phyloP scores from a whole-genome alignment of 2,888 invertebrate species.

The Cheilosia soror region DNA sequence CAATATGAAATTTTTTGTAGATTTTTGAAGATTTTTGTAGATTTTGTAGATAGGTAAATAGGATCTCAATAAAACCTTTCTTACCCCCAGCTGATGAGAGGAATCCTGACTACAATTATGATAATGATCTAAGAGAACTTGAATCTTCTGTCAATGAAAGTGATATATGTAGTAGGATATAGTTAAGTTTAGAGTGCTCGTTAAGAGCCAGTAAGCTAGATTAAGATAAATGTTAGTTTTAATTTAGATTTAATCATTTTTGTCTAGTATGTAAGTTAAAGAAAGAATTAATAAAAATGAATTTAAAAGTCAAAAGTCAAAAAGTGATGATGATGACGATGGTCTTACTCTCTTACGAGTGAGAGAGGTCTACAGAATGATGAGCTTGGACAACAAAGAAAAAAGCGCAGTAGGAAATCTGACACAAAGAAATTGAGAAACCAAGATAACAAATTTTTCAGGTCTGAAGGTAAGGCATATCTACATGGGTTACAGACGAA shows the following conservation, averaged over 20 bases:
- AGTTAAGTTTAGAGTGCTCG: no score
- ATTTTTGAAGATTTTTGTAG: no score
- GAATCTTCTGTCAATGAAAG: slow-evolving; percentile 19
- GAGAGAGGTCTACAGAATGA: slow-evolving; percentile 18
- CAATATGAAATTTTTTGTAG: no score
- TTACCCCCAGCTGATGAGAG: slow-evolving; percentile 12
- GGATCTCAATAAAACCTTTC: background rate
- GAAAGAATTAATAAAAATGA: no score
- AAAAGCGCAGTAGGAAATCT: slow-evolving; percentile 29
- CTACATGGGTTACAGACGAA: slow-evolving; percentile 6
- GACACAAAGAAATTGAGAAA: slow-evolving; percentile 34
- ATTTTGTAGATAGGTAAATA: background rate
- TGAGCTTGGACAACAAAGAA: slow-evolving; percentile 24
- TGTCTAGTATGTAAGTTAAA: no score
- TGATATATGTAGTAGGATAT: no score
- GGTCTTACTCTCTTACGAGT: slow-evolving; percentile 7
- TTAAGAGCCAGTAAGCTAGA: no score
- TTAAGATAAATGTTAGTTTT: no score
- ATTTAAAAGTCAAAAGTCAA: no score
- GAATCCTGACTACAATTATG: slow-evolving; percentile 15
- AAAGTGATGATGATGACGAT: slow-evolving; percentile 23
- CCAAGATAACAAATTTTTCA: slow-evolving; percentile 8
- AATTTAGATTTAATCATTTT: no score
- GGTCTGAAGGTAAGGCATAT: slow-evolving; percentile 9
- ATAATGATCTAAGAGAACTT: slow-evolving; percentile 32